These are phyloP conservation scores for Nanorana parkeri DNA, from an alignment of 2,113 vertebrate species.

Conservation along the genomic window DNA sequence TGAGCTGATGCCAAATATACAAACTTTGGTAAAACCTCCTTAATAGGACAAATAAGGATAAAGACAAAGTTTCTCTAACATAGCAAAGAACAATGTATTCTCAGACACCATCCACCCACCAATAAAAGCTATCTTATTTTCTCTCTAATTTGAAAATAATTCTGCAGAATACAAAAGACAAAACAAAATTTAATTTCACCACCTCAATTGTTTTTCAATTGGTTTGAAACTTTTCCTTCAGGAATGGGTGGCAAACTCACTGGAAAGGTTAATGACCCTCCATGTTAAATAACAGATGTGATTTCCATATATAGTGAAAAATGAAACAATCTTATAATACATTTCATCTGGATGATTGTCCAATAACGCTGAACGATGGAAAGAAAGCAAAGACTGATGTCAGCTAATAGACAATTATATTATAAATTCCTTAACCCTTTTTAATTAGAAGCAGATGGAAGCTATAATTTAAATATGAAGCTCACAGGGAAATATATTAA, in stretches of 20 bases:
- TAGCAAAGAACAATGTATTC: too few relatives aligned
- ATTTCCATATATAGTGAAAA: conserved; percentile 30
- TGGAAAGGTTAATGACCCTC: conserved; percentile 12
- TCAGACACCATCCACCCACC: too few relatives aligned
- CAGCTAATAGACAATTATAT: conserved; percentile 18
- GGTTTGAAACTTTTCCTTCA: neutral
- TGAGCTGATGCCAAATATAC: too few relatives aligned
- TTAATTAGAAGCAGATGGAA: conserved; percentile 40
- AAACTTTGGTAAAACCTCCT: too few relatives aligned
- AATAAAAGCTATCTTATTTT: too few relatives aligned
- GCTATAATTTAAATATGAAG: neutral
- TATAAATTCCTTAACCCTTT: neutral
- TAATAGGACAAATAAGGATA: too few relatives aligned
- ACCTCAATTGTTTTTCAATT: neutral
- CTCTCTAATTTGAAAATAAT: neutral
- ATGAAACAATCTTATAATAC: conserved; percentile 22
- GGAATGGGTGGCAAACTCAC: neutral
- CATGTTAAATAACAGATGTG: neutral
- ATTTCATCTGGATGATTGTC: neutral
- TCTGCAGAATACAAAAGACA: neutral
- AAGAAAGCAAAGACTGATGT: neutral
- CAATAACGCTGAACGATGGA: neutral
- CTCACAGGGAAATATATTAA: conserved; percentile 9
- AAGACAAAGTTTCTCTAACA: too few relatives aligned
- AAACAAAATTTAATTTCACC: too few relatives aligned